Evolutionary conservation across 2,888 invertebrate species (phyloP).

Genomic region (Kuschelorhynchus macadamiae): DNA sequence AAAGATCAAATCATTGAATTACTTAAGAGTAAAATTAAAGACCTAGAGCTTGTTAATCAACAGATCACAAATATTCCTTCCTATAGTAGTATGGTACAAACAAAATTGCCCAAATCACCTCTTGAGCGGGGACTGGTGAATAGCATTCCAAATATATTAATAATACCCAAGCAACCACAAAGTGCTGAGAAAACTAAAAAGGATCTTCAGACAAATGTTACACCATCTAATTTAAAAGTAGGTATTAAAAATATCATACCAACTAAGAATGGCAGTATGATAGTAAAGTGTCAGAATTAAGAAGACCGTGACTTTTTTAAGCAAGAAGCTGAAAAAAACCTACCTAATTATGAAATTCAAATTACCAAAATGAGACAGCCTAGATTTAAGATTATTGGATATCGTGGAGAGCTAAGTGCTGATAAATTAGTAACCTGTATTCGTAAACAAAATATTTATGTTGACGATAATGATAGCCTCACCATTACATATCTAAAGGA

Average conservation of each 20-base stretch:
- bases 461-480: neutral
- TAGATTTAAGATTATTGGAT: constrained; percentile 10
- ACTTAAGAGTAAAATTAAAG: constrained; percentile 3
- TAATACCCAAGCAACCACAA: constrained; percentile 11
- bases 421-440: neutral
- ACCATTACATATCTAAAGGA: neutral
- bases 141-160: constrained; percentile 9
- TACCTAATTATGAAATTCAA: neutral
- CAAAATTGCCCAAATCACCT: neutral
- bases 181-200: constrained; percentile 12
- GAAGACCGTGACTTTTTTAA: constrained; percentile 3
- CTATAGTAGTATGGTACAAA: constrained; percentile 6
- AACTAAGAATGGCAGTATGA: constrained; percentile 3
- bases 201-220: constrained; percentile 10
- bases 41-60: constrained; percentile 5
- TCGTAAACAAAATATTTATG: constrained; percentile 4
- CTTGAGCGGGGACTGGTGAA: neutral
- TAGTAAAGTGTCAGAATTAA: constrained; percentile 1
- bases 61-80: neutral
- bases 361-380: neutral
- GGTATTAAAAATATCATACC: constrained; percentile 9
- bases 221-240: constrained; percentile 9
- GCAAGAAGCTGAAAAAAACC: neutral
- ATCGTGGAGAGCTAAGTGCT: neutral
- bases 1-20: constrained; percentile 12